Conservation (phyloP, 2,797 vertebrate genomes). For the Nannoperca obscura region DNA sequence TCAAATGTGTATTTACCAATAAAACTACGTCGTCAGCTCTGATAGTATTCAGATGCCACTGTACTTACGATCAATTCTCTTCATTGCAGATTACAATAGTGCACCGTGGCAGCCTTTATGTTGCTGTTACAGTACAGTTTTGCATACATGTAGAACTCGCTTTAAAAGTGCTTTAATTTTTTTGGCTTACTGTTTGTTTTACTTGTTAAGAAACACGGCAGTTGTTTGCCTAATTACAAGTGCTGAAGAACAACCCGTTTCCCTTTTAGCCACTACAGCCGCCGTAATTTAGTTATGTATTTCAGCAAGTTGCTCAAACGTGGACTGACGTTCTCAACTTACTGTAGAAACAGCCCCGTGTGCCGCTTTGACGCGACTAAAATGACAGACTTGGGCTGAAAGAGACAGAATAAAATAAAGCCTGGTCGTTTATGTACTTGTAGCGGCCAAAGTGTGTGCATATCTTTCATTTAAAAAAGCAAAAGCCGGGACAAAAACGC, state of each 20-base stretch:
- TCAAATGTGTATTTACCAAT: conserved; percentile 28
- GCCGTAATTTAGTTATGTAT: conserved; percentile 47
- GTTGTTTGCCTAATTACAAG: not conserved
- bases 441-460: not conserved
- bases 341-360: not conserved
- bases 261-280: not conserved
- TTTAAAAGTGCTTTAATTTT: conserved; percentile 14
- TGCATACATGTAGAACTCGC: conserved; percentile 45
- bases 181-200: conserved; percentile 10
- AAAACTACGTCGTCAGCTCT: conserved; percentile 20
- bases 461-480: conserved; percentile 37
- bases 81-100: conserved; percentile 34
- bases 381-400: conserved; percentile 10
- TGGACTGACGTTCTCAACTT: conserved; percentile 13
- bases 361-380: conserved; percentile 36
- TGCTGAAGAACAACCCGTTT: not conserved
- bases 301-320: conserved; percentile 63
- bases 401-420: conserved; percentile 56
- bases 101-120: conserved; percentile 28
- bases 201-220: conserved; percentile 15
- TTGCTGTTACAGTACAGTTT: conserved; percentile 26
- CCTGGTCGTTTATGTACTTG: conserved; percentile 14
- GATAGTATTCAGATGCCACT: conserved; percentile 51
- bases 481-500: conserved; percentile 39
- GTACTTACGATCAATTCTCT: conserved; percentile 37